Evolutionary conservation across 2,797 vertebrate species (phyloP), one percentile per base, ranked within the genome.

Genomic region (Ctenochaetus hawaiiensis): DNA sequence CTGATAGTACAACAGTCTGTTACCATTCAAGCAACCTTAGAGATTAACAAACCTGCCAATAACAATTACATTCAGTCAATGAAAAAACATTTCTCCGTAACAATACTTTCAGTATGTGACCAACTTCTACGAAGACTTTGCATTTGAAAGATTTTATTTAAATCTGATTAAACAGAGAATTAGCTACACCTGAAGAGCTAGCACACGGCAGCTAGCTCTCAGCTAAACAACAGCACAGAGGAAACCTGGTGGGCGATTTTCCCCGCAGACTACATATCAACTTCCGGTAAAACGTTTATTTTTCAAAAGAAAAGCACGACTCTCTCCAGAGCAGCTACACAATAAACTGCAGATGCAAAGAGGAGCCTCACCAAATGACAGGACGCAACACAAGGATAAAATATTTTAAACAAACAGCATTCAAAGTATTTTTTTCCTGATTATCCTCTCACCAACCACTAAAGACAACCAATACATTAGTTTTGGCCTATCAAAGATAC

Each of bases 281-380:
- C 78, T 87, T 92, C 87, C 89, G 65, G 77, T 70, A 34, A 0
- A 18, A 18, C 14, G 7, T 8, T 11, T 10, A 0, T 34, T 22
- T 67, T 90, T 70, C 88, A 91, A 72, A 92, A 81, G 88, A 92
- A 91, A 78, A 74, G 73, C 74, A 65, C 1, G 2, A 12, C 4
- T 17, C 22, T 11, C 30, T 62, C 7, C 37, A 4, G 11, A 39
- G 17, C 10, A 10, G 13, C n/a, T 4, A 22, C 1, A 0, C 3
- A 41, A 70, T 6, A 1, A n/a, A 45, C 8, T 23, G 10, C 3
- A 60, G 13, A 54, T 18, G 2, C 5, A 56, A 41, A 43, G 0
- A 18, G 1, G 17, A 7, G 13, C 2, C 3, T 56, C 47, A 23
- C 30, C 11, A 12, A 26, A 26, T 43, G 1, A 58, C 51, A 45